phyloP scores from a whole-genome alignment of 2,797 vertebrate genomes.

The Hylomyscus alleni region DNA sequence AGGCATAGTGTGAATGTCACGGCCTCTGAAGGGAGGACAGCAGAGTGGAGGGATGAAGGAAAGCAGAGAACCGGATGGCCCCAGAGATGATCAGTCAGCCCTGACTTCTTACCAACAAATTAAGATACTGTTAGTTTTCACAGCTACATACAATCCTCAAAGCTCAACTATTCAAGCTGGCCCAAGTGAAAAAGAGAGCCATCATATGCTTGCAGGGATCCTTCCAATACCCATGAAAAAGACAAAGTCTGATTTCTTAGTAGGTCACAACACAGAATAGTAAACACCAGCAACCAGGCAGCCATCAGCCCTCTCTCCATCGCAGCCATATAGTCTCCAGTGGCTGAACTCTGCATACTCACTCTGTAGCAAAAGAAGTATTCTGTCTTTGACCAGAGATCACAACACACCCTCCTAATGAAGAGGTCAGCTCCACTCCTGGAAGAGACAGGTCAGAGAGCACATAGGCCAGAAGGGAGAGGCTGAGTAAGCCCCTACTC shows the following conservation, averaged over 20 bases:
- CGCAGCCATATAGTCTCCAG: not conserved
- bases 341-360: not conserved
- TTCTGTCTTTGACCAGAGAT: not conserved
- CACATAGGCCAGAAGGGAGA: too few species aligned
- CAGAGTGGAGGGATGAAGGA: not conserved
- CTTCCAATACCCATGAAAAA: not conserved
- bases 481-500: too few species aligned
- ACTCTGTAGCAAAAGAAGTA: not conserved
- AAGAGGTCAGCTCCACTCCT: too few species aligned
- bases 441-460: too few species aligned
- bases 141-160: not conserved
- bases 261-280: not conserved
- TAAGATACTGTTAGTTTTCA: not conserved
- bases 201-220: not conserved
- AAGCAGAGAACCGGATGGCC: not conserved
- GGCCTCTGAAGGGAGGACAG: not conserved
- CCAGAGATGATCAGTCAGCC: not conserved
- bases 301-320: not conserved
- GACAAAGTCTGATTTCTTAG: not conserved
- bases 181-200: not conserved
- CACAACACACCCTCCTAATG: not conserved
- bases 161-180: not conserved
- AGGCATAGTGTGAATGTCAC: not conserved
- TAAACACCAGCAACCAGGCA: not conserved
- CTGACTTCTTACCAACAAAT: not conserved